Conservation (phyloP, 2,797 vertebrate species). For the Sarcophilus harrisii region DNA sequence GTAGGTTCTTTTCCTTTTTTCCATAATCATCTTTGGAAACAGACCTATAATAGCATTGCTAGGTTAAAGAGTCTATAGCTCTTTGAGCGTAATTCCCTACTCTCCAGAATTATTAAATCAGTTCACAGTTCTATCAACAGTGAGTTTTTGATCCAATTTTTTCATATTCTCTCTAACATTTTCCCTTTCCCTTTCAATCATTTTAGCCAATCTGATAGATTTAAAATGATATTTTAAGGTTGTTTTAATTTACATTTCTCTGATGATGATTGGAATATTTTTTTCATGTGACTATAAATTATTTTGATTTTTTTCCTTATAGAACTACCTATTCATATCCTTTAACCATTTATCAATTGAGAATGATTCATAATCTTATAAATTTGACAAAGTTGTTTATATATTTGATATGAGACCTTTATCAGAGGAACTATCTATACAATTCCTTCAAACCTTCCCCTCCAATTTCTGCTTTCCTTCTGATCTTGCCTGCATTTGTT, state of each 20-base stretch:
- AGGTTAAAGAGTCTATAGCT: neutral
- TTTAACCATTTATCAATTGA: neutral
- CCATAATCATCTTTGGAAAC: neutral
- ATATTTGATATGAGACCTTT: neutral
- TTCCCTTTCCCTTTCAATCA: neutral
- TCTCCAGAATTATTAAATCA: neutral
- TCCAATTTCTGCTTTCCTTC: neutral
- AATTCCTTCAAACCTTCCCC: neutral
- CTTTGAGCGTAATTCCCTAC: neutral
- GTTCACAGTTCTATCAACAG: neutral
- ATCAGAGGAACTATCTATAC: neutral
- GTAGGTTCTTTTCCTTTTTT: neutral
- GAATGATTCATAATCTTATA: neutral
- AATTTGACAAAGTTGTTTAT: neutral
- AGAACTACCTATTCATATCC: neutral
- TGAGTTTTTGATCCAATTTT: neutral
- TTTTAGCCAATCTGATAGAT: neutral
- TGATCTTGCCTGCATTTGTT: neutral
- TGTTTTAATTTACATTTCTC: neutral
- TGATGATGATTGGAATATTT: neutral
- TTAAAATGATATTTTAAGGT: neutral
- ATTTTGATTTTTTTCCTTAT: neutral
- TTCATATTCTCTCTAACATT: neutral
- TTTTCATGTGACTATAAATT: neutral
- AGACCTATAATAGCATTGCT: neutral